Base-by-base conservation (phyloP, 2,797 vertebrate genomes). In the Nothura maculosa region DNA sequence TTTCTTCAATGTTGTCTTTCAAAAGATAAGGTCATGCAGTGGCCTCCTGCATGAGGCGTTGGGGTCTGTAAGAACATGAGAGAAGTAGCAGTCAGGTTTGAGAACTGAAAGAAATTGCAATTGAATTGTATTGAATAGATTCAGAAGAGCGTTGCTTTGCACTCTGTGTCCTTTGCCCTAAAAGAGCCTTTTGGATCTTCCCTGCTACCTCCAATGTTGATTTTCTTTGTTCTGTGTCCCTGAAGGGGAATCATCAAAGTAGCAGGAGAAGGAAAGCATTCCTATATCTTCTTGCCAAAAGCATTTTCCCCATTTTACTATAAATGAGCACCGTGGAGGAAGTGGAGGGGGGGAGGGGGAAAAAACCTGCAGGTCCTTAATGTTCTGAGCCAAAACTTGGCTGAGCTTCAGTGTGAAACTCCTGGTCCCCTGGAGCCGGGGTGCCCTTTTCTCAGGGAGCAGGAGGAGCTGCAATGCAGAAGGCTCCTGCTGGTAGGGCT, bases 241-340 rank as follows among this genome's bases (percentile, higher is more conserved):
- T 92, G 89, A 80, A 86, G 93, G 94, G 93, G 67, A 95, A 94
- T 79, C 95, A 96, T 95, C 89, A 95, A 96, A 95, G 87, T 34
- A 93, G 82, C 77, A 80, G 75, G 61, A 92, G 94, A 95, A 95
- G 87, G 93, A 96, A 95, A 96, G 93, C 48, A 77, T 92, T 92
- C 90, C 89, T 96, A 2, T 79, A 91, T 95, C 60, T 94, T 95
- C 93, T 95, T 96, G 93, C 95, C 91, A 93, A 89, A 27, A 94
- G 92, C 89, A 22, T 95, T 86, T 95, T 94, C 84, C 90, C 82
- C 81, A 95, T 96, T 96, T 95, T 95, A 95, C 90, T 96, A 94
- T 90, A 93, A 95, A 95, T 93, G 89, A 96, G 85, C 82, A 90
- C 34, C 12, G 22, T 68, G 87, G 13, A 94, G 90, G 92, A 95